Evolutionary conservation across 2,113 vertebrate genomes (phyloP).

Genomic region (Melanostigma gelatinosum): DNA sequence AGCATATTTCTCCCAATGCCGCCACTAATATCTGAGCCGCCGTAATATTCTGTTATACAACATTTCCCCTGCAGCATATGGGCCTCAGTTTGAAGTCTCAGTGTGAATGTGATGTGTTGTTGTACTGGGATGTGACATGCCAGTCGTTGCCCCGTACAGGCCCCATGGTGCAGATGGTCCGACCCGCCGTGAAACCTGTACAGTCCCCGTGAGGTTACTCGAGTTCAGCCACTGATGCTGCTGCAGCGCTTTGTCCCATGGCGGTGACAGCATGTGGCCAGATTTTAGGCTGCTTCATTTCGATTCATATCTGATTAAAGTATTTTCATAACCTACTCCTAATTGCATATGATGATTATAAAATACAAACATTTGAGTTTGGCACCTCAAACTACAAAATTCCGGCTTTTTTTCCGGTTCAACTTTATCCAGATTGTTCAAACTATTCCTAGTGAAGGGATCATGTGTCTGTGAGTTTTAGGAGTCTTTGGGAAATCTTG

Average conservation of each 20-base stretch:
- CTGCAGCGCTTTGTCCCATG: background rate
- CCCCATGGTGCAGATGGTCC: conserved; percentile 58
- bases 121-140: conserved; percentile 15
- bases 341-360: background rate
- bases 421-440: background rate
- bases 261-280: background rate
- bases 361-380: background rate
- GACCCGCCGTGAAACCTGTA: conserved; percentile 33
- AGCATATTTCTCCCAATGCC: background rate
- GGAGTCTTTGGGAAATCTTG: conserved; percentile 13
- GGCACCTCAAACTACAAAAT: background rate
- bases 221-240: conserved; percentile 51
- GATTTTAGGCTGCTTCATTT: background rate
- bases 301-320: background rate
- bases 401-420: background rate
- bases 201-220: conserved; percentile 58
- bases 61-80: conserved; percentile 9
- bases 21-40: background rate
- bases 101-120: conserved; percentile 26
- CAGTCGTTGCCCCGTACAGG: conserved; percentile 36
- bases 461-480: background rate
- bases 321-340: background rate
- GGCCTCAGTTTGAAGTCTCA: conserved; percentile 12
- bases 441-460: background rate
- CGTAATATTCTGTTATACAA: background rate